Conservation (phyloP, 2,113 vertebrate species). For the Lucifuga dentata region DNA sequence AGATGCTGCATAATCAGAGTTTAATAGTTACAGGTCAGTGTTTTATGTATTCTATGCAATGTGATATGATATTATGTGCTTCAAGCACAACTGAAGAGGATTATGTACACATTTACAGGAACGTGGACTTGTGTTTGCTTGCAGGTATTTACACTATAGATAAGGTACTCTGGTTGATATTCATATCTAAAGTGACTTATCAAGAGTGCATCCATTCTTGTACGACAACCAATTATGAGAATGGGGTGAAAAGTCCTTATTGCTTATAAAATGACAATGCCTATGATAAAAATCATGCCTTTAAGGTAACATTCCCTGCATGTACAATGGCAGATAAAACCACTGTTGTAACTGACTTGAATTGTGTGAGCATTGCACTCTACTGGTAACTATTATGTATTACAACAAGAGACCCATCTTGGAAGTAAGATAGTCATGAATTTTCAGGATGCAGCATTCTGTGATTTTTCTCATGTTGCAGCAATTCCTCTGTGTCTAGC, state of each 20-base stretch:
- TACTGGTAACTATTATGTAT: slow-evolving; percentile 65
- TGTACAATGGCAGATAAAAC: background rate
- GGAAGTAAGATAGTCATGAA: background rate
- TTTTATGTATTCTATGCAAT: too few relatives aligned
- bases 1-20: slow-evolving; percentile 48
- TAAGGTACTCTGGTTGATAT: too few relatives aligned
- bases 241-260: too few relatives aligned
- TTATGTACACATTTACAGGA: too few relatives aligned
- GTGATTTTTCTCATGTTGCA: slow-evolving; percentile 22
- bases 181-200: background rate
- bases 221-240: too few relatives aligned
- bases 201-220: slow-evolving; percentile 1
- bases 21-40: too few relatives aligned
- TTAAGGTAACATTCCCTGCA: background rate
- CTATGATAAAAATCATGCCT: background rate
- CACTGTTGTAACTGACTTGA: slow-evolving; percentile 5
- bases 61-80: too few relatives aligned
- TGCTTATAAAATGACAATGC: background rate
- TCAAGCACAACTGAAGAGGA: too few relatives aligned
- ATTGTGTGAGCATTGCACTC: slow-evolving; percentile 71
- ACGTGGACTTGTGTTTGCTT: slow-evolving; percentile 12
- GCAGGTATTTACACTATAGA: too few relatives aligned
- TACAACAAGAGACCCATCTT: slow-evolving; percentile 39
- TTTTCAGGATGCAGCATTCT: slow-evolving; percentile 9
- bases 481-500: slow-evolving; percentile 21